phyloP scores from a whole-genome alignment of 2,888 invertebrate genomes.

The Dione juno region DNA sequence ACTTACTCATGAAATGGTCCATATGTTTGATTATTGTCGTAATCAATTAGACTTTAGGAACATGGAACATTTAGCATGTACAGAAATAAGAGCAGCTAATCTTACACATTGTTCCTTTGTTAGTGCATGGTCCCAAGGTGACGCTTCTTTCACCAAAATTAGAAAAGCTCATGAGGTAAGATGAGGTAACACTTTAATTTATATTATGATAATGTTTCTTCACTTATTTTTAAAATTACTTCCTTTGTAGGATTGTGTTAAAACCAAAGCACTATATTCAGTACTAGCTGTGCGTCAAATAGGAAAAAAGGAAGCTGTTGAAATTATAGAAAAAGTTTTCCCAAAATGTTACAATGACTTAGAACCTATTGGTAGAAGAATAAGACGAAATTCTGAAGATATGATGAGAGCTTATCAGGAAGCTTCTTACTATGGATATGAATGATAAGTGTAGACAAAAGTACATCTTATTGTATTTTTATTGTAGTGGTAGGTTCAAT shows the following conservation, averaged over 20 bases:
- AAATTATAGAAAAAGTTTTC: slow-evolving; percentile 94
- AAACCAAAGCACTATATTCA: slow-evolving; percentile 92
- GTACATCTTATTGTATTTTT: slow-evolving; percentile 28
- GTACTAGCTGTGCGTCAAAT: slow-evolving; percentile 92
- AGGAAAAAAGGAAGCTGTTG: slow-evolving; percentile 86
- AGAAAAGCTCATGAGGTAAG: slow-evolving; percentile 90
- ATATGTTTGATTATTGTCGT: slow-evolving; percentile 97
- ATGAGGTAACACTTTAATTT: neutral
- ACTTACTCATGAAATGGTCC: slow-evolving; percentile 95
- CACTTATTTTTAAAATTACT: neutral
- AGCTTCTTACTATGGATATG: slow-evolving; percentile 91
- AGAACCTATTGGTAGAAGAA: slow-evolving; percentile 93
- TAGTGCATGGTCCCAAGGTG: slow-evolving; percentile 90
- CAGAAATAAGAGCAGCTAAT: slow-evolving; percentile 97
- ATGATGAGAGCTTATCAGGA: slow-evolving; percentile 90
- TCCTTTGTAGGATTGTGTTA: slow-evolving; percentile 90
- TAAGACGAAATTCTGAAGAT: slow-evolving; percentile 89
- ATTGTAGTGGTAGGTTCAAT: slow-evolving; percentile 51
- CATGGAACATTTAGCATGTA: slow-evolving; percentile 96
- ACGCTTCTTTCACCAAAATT: slow-evolving; percentile 88
- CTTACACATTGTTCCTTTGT: slow-evolving; percentile 95
- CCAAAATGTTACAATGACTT: slow-evolving; percentile 95
- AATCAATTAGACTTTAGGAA: slow-evolving; percentile 95
- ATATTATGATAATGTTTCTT: neutral
- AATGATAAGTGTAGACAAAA: slow-evolving; percentile 54